A percentile compares a stretch with the other conserved stretches of the same genome.
Conservation (phyloP, 2,113 vertebrate species). For the Meriones unguiculatus region DNA sequence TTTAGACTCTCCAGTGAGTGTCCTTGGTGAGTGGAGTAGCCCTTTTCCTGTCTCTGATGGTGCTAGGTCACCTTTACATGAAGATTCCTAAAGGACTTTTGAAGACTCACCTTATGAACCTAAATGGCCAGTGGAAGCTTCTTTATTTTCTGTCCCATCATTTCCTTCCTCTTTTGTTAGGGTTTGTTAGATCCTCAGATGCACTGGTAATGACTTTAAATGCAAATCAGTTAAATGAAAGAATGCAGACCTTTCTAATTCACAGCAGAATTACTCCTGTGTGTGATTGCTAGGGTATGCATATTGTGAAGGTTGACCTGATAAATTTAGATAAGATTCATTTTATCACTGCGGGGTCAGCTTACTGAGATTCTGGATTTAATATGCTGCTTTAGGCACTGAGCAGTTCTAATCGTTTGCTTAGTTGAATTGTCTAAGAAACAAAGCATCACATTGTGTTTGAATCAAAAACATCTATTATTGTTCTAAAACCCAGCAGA, state of each 20-base stretch:
- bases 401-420: conserved; percentile 60
- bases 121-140: neutral
- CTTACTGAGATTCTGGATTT: conserved; percentile 42
- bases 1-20: neutral
- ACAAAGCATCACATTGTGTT: conserved; percentile 70
- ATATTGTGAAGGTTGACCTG: neutral
- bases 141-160: neutral
- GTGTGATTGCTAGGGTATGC: neutral
- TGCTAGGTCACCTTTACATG: neutral
- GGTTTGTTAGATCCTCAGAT: neutral
- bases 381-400: conserved; percentile 26
- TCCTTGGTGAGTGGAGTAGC: neutral
- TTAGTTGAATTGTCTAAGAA: conserved; percentile 50
- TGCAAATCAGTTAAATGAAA: conserved; percentile 19
- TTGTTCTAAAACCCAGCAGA: conserved; percentile 57
- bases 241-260: neutral
- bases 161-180: neutral
- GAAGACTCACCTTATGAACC: neutral
- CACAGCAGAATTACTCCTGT: neutral
- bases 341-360: neutral
- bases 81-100: neutral
- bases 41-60: neutral
- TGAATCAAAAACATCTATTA: conserved; percentile 64
- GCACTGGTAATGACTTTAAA: conserved; percentile 30
- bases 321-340: conserved; percentile 47